Base-by-base conservation (phyloP, 2,797 vertebrate genomes). In the Rhyacichthys aspro region DNA sequence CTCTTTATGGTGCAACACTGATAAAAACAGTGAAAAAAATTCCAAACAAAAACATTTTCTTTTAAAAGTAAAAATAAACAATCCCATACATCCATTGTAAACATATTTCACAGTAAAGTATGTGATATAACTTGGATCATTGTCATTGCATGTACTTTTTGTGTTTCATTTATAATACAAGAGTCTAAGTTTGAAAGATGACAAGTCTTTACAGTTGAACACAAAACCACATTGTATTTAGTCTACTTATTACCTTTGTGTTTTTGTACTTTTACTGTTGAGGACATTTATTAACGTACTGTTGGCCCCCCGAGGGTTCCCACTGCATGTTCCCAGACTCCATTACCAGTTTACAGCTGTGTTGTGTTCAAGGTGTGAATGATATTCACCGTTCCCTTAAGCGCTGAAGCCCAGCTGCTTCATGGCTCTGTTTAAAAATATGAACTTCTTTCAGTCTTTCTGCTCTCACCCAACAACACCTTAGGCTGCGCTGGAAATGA, bases 331-430 rank as follows among this genome's bases (percentile, higher is more conserved):
- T 52, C 16, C 48, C 34, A 52, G 37, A 36, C 47, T 49, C 47
- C 47, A 49, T 49, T 11, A 38, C 34, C 12, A 8, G 33, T 37
- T 52, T 52, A 52, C 33, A 18, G 48, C 47, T 8, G 34, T 38
- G 48, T 52, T 5, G 15, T 37, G 16, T 52, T 37, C 10, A 5
- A 50, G 48, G 48, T 37, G 48, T 52, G 48, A 50, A 50, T 50
- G 11, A 52, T 52, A 37, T 37, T 1, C 2, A 11, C 15, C 10
- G 15, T 50, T 50, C 33, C 48, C 48, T 50, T 50, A 33, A 50
- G 48, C 48, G 12, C 33, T 11, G 16, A 17, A 36, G 8, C 10
- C 32, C 33, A 50, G 15, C 48, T 11, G 46, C 41, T 50, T 50
- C 17, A 23, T 36, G 10, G 34, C 11, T 50, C 37, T 37, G 33